phyloP scores from a whole-genome alignment of 2,797 vertebrate genomes.

The Tolypeutes matacus region DNA sequence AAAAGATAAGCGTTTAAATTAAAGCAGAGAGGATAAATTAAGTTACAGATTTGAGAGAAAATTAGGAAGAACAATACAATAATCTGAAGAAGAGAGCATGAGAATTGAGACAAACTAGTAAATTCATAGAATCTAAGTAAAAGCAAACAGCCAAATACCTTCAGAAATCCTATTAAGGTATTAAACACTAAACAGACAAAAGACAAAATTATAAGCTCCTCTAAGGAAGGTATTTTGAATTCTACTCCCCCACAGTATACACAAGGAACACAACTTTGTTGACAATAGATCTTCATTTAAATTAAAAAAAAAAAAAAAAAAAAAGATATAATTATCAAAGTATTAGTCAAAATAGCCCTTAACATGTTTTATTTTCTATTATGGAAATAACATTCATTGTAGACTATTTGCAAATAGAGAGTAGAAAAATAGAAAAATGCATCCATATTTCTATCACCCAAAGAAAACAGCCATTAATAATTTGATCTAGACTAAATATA shows the following conservation, averaged over 20 bases:
- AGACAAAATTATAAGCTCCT: neutral
- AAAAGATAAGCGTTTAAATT: neutral
- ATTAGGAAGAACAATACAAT: neutral
- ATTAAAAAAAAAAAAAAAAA: too few species aligned
- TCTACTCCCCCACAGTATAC: constrained; percentile 18
- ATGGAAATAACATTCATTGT: constrained; percentile 11
- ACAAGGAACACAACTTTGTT: constrained; percentile 34
- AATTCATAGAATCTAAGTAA: neutral
- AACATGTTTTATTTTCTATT: constrained; percentile 50
- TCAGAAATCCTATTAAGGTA: neutral
- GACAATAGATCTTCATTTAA: constrained; percentile 27
- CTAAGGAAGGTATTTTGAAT: neutral
- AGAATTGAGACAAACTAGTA: neutral
- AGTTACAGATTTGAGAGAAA: neutral
- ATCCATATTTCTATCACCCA: constrained; percentile 8
- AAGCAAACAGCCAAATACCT: neutral
- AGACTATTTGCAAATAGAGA: constrained; percentile 26
- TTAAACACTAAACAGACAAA: neutral
- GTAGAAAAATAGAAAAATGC: constrained; percentile 47
- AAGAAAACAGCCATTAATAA: constrained; percentile 27
- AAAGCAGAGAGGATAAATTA: constrained; percentile 5
- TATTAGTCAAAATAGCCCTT: neutral
- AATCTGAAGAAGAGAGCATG: neutral
- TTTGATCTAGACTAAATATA: constrained; percentile 25
- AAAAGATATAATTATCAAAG: constrained; percentile 20